Conservation (phyloP, 2,113 vertebrate genomes). For the Corythornis vintsioides region DNA sequence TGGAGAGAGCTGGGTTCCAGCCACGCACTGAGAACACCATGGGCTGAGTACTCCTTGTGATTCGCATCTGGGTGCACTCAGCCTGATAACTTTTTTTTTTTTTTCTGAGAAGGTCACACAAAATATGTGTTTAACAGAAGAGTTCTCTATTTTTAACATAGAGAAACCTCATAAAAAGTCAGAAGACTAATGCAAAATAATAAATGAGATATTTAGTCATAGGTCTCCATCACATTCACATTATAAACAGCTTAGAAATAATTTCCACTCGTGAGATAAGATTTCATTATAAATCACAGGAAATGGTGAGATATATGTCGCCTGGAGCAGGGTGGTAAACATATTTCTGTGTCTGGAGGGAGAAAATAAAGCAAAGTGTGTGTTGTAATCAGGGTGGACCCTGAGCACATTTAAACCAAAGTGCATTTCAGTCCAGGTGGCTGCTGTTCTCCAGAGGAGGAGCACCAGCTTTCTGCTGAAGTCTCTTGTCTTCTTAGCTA, state of each 20-base stretch:
- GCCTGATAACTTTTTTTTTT: neutral
- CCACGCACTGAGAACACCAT: neutral
- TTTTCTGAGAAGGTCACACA: constrained; percentile 22
- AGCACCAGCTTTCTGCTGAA: constrained; percentile 17
- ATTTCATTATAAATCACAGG: constrained; percentile 39
- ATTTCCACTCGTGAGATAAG: constrained; percentile 24
- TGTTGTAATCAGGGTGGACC: neutral
- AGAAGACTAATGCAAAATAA: constrained; percentile 52
- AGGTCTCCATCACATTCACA: neutral
- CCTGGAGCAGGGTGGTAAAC: constrained; percentile 33
- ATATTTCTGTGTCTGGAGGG: constrained; percentile 46
- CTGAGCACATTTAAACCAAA: neutral
- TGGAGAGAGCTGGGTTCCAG: constrained; percentile 3
- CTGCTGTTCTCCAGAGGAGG: neutral
- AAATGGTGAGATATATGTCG: constrained; percentile 39
- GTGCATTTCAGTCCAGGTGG: neutral
- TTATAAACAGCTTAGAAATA: constrained; percentile 21
- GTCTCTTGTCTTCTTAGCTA: neutral
- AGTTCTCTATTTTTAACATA: constrained; percentile 22
- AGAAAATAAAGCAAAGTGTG: constrained; percentile 31
- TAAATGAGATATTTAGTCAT: constrained; percentile 64
- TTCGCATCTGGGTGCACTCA: constrained; percentile 53
- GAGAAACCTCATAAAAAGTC: constrained; percentile 39
- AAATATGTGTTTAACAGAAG: constrained; percentile 36
- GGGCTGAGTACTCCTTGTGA: neutral